Evolutionary conservation across 2,797 vertebrate species (phyloP).

Genomic region (Hephaestus fuliginosus): DNA sequence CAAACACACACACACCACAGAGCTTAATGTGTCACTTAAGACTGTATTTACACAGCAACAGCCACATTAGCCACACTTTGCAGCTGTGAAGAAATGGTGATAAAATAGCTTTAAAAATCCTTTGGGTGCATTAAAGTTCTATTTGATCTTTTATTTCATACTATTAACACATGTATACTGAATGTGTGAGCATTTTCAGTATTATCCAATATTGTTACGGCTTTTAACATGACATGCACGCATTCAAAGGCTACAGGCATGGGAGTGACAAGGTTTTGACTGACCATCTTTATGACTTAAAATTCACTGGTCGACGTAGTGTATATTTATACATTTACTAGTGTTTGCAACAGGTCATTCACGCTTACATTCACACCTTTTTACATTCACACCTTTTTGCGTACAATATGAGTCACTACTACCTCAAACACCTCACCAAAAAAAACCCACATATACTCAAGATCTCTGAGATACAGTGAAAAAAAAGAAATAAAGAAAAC

Average conservation of each 20-base stretch:
- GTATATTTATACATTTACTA: neutral
- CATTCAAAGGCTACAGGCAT: neutral
- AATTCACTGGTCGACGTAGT: neutral
- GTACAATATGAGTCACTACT: neutral
- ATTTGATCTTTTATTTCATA: neutral
- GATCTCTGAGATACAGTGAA: neutral
- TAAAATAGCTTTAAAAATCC: neutral
- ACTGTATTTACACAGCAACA: conserved; percentile 10
- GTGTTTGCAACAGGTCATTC: neutral
- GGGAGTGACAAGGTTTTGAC: neutral
- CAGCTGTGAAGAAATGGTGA: neutral
- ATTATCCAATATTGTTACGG: too few species aligned
- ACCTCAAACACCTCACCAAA: neutral
- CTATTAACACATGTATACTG: too few species aligned
- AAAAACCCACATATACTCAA: neutral
- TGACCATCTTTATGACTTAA: neutral
- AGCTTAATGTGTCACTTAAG: neutral
- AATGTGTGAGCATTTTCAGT: too few species aligned
- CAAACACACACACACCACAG: neutral
- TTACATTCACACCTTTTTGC: neutral
- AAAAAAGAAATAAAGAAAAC: neutral
- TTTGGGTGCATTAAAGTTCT: neutral
- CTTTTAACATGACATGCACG: neutral
- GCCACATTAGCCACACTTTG: neutral
- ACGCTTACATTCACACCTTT: neutral